Conservation (phyloP, 2,888 invertebrate species). For the Zaprionus lineosus region DNA sequence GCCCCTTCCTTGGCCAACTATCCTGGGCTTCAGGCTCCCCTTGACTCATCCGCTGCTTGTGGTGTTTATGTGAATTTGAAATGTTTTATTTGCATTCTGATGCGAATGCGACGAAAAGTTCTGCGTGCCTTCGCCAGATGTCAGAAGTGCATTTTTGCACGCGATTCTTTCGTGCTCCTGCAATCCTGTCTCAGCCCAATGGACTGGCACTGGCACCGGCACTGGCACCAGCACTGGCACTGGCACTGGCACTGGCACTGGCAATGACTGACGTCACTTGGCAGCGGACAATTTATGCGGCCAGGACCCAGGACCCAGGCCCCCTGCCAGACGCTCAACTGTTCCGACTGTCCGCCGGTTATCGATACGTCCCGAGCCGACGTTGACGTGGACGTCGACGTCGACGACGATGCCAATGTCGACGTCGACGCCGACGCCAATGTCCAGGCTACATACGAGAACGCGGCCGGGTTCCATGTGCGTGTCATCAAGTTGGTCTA, state of each 20-base stretch:
- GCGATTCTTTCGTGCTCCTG: slow-evolving; percentile 66
- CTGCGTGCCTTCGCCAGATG: slow-evolving; percentile 49
- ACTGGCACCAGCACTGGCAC: slow-evolving; percentile 37
- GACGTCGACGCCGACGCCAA: too few relatives aligned
- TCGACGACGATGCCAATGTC: slow-evolving; percentile 11
- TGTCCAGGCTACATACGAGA: neutral
- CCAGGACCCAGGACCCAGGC: slow-evolving; percentile 39
- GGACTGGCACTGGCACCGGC: slow-evolving; percentile 25
- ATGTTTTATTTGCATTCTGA: slow-evolving; percentile 78
- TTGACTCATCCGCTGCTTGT: neutral
- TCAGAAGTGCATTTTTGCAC: slow-evolving; percentile 79
- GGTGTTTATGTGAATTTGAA: slow-evolving; percentile 59
- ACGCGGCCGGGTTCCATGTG: slow-evolving; percentile 61
- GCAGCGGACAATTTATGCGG: slow-evolving; percentile 66
- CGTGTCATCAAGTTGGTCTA: slow-evolving; percentile 82
- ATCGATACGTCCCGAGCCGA: slow-evolving; percentile 61
- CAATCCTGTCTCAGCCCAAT: slow-evolving; percentile 31
- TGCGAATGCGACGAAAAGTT: slow-evolving; percentile 77
- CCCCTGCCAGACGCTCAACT: slow-evolving; percentile 26
- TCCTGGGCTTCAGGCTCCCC: neutral
- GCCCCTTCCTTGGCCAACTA: neutral
- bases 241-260: slow-evolving; percentile 50
- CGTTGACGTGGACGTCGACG: slow-evolving; percentile 67
- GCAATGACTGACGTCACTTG: slow-evolving; percentile 62
- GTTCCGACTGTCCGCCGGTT: slow-evolving; percentile 42